These are phyloP conservation scores for Eristalinus aeneus DNA, from an alignment of 2,888 invertebrate species.

Conservation along the genomic window DNA sequence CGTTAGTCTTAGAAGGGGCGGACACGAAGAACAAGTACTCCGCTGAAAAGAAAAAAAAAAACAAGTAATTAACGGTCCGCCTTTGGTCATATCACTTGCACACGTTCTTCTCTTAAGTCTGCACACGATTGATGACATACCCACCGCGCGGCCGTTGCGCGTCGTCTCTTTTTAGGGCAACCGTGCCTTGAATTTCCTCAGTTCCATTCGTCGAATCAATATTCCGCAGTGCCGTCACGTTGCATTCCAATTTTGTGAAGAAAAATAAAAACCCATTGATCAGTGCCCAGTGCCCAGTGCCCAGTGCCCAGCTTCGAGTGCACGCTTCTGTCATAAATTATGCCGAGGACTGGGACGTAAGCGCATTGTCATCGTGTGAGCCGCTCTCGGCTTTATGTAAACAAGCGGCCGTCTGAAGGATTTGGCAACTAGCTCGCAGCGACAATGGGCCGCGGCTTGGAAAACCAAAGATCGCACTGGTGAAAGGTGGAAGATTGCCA, in stretches of 20 bases:
- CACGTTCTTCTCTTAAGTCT: constrained; percentile 43
- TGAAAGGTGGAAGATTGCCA: constrained; percentile 50
- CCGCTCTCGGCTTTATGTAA: constrained; percentile 33
- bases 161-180: constrained; percentile 52
- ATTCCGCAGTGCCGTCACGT: constrained; percentile 48
- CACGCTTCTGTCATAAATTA: constrained; percentile 33
- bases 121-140: constrained; percentile 59
- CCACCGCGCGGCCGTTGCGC: constrained; percentile 10
- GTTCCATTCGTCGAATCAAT: constrained; percentile 18
- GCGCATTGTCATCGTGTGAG: not conserved
- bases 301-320: not conserved
- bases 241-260: constrained; percentile 51
- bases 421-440: constrained; percentile 23
- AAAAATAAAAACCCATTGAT: constrained; percentile 12
- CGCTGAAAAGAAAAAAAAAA: constrained; percentile 3
- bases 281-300: not conserved
- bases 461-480: constrained; percentile 14
- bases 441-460: constrained; percentile 15
- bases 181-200: constrained; percentile 55
- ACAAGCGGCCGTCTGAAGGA: constrained; percentile 20
- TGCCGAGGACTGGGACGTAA: constrained; percentile 20
- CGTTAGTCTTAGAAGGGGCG: constrained; percentile 11
- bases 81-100: constrained; percentile 60
- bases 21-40: not conserved
- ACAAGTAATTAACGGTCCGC: constrained; percentile 57